These are phyloP conservation scores for Podabrus alpinus DNA, from an alignment of 2,888 invertebrate genomes.

Conservation along the genomic window DNA sequence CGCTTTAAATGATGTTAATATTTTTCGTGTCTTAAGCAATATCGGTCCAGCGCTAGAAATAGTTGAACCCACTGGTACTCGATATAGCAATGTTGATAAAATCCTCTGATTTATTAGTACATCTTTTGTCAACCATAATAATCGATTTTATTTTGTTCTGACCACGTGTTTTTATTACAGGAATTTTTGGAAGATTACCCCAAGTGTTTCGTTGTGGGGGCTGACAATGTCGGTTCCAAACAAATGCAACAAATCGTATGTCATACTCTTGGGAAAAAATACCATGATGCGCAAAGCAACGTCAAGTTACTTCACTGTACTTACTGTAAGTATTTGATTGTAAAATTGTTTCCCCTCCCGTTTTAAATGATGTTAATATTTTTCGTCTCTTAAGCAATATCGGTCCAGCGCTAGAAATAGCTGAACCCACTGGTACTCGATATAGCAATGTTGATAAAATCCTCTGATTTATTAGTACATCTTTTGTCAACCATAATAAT, in stretches of 20 bases:
- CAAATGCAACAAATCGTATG: constrained; percentile 99
- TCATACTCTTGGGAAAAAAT: constrained; percentile 99
- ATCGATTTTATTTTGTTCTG: neutral
- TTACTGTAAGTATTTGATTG: constrained; percentile 84
- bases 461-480: constrained; percentile 37
- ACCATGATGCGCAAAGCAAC: constrained; percentile 99
- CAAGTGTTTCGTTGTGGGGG: constrained; percentile 99
- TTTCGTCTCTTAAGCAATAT: constrained; percentile 47
- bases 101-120: constrained; percentile 38
- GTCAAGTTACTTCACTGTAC: constrained; percentile 96
- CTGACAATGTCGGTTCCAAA: constrained; percentile 99
- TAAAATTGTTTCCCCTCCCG: no score
- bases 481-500: neutral
- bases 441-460: constrained; percentile 50
- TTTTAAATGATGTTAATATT: constrained; percentile 45
- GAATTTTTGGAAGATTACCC: constrained; percentile 96
- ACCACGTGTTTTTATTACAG: constrained; percentile 58
- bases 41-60: constrained; percentile 52
- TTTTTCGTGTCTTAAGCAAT: constrained; percentile 49
- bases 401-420: constrained; percentile 54
- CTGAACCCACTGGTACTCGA: constrained; percentile 55
- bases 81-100: constrained; percentile 53
- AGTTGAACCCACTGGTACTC: constrained; percentile 55
- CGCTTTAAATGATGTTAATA: constrained; percentile 44
- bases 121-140: neutral